Evolutionary conservation across 92 coral and sea anemone species (phyloP).

Genomic region (Actinernus sp.): DNA sequence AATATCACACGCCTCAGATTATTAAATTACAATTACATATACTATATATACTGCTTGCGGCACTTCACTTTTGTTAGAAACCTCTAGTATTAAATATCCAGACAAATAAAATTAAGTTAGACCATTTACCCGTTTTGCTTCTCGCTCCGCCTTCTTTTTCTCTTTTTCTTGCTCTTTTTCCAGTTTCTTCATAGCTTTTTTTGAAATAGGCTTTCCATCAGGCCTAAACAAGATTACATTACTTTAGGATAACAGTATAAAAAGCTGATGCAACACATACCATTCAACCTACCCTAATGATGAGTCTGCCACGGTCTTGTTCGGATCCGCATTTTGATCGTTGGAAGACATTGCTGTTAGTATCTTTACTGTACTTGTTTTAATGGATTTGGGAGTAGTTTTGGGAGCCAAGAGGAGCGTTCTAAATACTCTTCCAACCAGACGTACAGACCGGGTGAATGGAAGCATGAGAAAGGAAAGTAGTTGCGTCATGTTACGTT

Average conservation of each 20-base stretch:
- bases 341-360: constrained; percentile 55
- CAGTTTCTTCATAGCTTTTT: constrained; percentile 91
- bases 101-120: not conserved
- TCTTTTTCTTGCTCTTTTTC: constrained; percentile 97
- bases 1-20: not conserved
- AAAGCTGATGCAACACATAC: constrained; percentile 6
- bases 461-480: constrained; percentile 31
- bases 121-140: constrained; percentile 78
- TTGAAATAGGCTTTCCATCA: constrained; percentile 94
- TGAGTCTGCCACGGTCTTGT: constrained; percentile 8
- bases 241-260: not conserved
- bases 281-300: constrained; percentile 50
- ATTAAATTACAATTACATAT: no score
- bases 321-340: constrained; percentile 64
- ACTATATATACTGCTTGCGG: no score
- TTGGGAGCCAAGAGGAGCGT: constrained; percentile 13
- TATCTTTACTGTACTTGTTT: constrained; percentile 10
- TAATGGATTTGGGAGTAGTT: constrained; percentile 2
- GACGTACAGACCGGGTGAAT: constrained; percentile 18
- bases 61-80: no score
- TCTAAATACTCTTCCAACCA: constrained; percentile 28
- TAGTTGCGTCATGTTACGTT: no score
- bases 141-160: constrained; percentile 93
- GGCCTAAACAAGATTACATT: constrained; percentile 44
- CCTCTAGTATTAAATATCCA: not conserved